Base-by-base conservation (phyloP, 1,140 invertebrate genomes). In the Cydia pomonella region DNA sequence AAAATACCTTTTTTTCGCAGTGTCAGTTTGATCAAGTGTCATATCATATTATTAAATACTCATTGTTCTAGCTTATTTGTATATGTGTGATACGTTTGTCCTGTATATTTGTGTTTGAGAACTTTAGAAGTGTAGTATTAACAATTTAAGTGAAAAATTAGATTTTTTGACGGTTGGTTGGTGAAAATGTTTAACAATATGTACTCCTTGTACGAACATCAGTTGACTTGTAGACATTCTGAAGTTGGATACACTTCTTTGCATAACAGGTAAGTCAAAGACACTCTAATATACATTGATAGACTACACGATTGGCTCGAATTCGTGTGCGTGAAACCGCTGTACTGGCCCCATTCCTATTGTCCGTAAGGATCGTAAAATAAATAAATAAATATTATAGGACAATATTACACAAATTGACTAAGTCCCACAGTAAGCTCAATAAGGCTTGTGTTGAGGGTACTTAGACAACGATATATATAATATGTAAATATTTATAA, bases 181-280 rank as follows among this genome's bases (percentile, higher is more conserved):
- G 27, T 66, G 25, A 66, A 29, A 29, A 66, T 66, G 63, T 66
- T 33, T 66, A 66, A 66, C 18, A 66, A 12, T 66, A 66, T 66
- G 63, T 66, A 66, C 3, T 27, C 63, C 7, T 66, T 66, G 27
- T 66, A 38, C 16, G 63, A 66, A 29, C 12, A 66, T 66, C 63
- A 16, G 25, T 7, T 29, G 63, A 1, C 63, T 16, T 33, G 27
- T 29, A 16, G 27, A 29, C 63, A 66, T 66, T 66, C 27, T 27
- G 16, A 66, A 1, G 27, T 33, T 3, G 25, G 13, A 18, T 66
- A 66, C 25, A 29, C 0, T 66, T 10, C 16, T n/a, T 27, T 66
- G 16, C 2, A 38, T 16, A 29, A 27, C 5, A 16, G 63, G 63
- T 66, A 66, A 29, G 63, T 29, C 4, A 25, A 4, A 59, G 3